A percentile compares a stretch with the other conserved stretches of the same genome.
Conservation (phyloP, 2,113 vertebrate species). For the Danio rerio region GRCz12tu NC_133186.1:45467001-45467500, state of each 20-base stretch:
- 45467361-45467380: no score
- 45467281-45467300: no score
- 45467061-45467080: background rate
- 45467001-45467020: background rate
- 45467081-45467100: conserved; percentile 28
- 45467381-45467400: no score
- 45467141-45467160: conserved; percentile 43
- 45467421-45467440: conserved; percentile 1
- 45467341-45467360: conserved; percentile 46
- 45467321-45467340: conserved; percentile 39
- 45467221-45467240: conserved; percentile 34
- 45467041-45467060: background rate
- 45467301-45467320: conserved; percentile 43
- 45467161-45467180: background rate
- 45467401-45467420: conserved; percentile 9
- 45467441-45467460: conserved; percentile 44
- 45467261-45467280: conserved; percentile 29
- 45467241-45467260: conserved; percentile 44
- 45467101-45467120: conserved; percentile 11
- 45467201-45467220: no score
- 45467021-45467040: conserved; percentile 1
- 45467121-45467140: conserved; percentile 31
- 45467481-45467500: conserved; percentile 37
- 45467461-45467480: conserved; percentile 40
- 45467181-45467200: background rate